Evolutionary conservation across 2,797 vertebrate genomes (phyloP).

Genomic region (Falco concolor): DNA sequence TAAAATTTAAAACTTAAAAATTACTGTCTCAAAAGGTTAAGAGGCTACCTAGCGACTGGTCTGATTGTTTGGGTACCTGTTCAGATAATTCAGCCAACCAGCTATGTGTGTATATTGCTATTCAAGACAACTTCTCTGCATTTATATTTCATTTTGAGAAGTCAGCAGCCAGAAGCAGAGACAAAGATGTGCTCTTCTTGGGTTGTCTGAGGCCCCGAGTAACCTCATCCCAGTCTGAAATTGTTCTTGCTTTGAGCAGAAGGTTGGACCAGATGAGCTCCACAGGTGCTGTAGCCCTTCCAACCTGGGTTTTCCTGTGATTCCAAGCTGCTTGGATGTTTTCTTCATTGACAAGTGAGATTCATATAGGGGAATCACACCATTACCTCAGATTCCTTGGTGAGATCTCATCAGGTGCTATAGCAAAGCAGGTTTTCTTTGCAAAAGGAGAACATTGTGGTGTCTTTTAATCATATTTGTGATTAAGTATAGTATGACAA

Average conservation of each 20-base stretch:
- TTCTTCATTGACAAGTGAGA: background rate
- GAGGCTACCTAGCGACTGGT: background rate
- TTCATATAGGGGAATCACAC: background rate
- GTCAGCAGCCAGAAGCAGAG: background rate
- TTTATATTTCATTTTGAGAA: background rate
- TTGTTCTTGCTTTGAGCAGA: background rate
- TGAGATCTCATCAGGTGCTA: background rate
- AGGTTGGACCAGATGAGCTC: background rate
- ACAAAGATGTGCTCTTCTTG: background rate
- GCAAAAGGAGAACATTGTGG: background rate
- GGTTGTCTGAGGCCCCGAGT: background rate
- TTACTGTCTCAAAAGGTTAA: background rate
- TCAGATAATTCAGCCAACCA: background rate
- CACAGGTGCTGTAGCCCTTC: background rate
- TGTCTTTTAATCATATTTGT: background rate
- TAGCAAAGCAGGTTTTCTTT: background rate
- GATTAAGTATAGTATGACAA: background rate
- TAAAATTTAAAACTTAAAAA: background rate
- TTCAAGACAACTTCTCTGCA: background rate
- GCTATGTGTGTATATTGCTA: background rate
- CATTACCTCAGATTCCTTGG: background rate
- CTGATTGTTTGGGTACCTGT: background rate
- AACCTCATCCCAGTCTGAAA: background rate
- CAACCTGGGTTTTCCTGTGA: background rate
- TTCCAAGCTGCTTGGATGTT: background rate